Evolutionary conservation across 2,113 vertebrate genomes (phyloP), one percentile per base, ranked within the genome.

Genomic region (Bungarus multicinctus): DNA sequence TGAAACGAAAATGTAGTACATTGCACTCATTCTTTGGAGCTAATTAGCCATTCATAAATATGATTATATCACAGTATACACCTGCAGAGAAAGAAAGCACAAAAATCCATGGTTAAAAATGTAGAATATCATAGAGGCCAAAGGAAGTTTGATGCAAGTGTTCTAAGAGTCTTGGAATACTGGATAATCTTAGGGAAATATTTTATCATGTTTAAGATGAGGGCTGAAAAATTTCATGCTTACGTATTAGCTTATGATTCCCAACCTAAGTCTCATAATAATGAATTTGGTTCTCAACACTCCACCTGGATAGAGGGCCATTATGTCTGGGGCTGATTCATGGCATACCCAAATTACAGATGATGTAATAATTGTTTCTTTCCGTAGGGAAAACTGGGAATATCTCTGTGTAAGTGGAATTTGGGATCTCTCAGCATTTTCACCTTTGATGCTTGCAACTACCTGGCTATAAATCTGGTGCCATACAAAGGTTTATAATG

Each of bases 1-100:
- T 64, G 81, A 90, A 94, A 92, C 85, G 50, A 69, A 91, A 94
- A 90, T 93, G 95, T 90, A 96, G 96, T 96, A 96, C 74, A 64
- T 95, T 55, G 93, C 69, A 0, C 93, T 92, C 90, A 89, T 92
- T 92, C 89, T 94, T 91, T 91, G 85, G 91, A 55, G 88, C 92
- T 90, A 85, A 95, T 91, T 95, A 96, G 95, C 93, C 25, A 11
- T 93, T 96, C 93, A 93, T 43, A 93, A 91, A 54, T 58, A 88
- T 91, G 58, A 43, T 86, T 94, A 9, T 93, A 90, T 93, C 95
- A 93, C 45, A 12, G 25, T 12, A 6, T 6, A 85, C 92, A 95
- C 93, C 95, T 94, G 90, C 18, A 90, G 30, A 92, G 20, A 91
- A 43, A 0, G 0, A 92, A 93, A 85, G 91, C 91, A 54, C 43